Conservation (phyloP, 2,797 vertebrate genomes). For the Antrozous pallidus region DNA sequence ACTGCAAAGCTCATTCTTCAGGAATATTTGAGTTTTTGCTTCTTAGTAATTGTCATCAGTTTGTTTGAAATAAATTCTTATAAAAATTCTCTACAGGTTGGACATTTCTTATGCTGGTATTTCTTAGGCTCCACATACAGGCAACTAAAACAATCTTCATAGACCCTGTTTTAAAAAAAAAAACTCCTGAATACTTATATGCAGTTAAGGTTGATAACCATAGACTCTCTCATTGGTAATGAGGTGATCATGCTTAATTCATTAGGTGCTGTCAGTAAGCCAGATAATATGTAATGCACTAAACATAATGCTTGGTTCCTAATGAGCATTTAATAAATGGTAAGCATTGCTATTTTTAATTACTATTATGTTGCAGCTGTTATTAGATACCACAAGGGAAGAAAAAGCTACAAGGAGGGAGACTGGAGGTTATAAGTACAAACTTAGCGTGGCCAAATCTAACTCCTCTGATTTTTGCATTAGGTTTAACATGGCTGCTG, state of each 20-base stretch:
- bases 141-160: not conserved
- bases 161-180: not conserved
- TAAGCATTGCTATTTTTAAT: not conserved
- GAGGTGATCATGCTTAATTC: not conserved
- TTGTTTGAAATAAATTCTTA: not conserved
- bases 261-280: not conserved
- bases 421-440: not conserved
- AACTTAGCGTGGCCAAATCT: not conserved
- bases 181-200: not conserved
- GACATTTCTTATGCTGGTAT: not conserved
- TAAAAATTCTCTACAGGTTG: not conserved
- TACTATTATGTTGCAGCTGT: not conserved
- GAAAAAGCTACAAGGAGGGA: not conserved
- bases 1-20: not conserved
- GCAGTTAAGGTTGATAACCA: not conserved
- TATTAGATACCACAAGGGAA: not conserved
- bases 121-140: not conserved
- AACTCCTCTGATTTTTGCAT: not conserved
- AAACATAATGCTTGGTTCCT: not conserved
- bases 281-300: not conserved
- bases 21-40: not conserved
- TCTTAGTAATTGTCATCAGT: not conserved
- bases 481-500: accelerated
- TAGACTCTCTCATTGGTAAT: not conserved
- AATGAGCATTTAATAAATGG: slow-evolving; percentile 13